Evolutionary conservation across 2,888 invertebrate genomes (phyloP).

Genomic region (Eupithecia tripunctaria): DNA sequence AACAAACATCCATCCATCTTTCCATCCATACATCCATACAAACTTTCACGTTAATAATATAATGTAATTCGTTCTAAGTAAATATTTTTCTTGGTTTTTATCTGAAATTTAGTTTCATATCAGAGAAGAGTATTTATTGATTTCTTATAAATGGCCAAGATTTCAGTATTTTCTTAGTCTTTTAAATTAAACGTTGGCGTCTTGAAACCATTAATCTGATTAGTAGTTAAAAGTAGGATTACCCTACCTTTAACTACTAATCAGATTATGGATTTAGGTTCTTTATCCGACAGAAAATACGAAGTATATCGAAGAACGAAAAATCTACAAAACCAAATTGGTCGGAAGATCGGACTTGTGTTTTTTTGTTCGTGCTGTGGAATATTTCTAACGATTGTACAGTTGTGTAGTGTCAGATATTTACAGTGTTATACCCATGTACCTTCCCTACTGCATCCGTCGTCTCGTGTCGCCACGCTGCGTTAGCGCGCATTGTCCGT

Average conservation of each 20-base stretch:
- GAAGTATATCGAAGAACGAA: too few relatives aligned
- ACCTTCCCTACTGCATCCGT: constrained; percentile 7
- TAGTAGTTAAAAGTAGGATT: not conserved
- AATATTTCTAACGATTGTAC: not conserved
- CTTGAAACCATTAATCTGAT: not conserved
- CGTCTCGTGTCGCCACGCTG: constrained; percentile 15
- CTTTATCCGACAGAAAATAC: not conserved
- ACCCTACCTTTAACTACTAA: too few relatives aligned
- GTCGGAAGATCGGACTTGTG: not conserved
- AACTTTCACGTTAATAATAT: too few relatives aligned
- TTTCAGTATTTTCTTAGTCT: not conserved
- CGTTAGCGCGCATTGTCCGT: constrained; percentile 27
- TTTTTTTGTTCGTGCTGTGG: not conserved
- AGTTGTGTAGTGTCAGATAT: not conserved
- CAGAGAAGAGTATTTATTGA: too few relatives aligned
- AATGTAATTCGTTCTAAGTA: too few relatives aligned
- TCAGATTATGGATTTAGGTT: too few relatives aligned
- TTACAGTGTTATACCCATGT: not conserved
- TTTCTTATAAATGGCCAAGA: not conserved
- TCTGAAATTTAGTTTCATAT: too few relatives aligned
- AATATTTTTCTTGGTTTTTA: too few relatives aligned
- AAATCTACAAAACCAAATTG: not conserved
- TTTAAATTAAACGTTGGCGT: not conserved
- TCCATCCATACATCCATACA: too few relatives aligned
- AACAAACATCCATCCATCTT: too few relatives aligned